These are phyloP conservation scores for Megastigmus dorsalis DNA, from an alignment of 2,888 invertebrate genomes.

Conservation along the genomic window DNA sequence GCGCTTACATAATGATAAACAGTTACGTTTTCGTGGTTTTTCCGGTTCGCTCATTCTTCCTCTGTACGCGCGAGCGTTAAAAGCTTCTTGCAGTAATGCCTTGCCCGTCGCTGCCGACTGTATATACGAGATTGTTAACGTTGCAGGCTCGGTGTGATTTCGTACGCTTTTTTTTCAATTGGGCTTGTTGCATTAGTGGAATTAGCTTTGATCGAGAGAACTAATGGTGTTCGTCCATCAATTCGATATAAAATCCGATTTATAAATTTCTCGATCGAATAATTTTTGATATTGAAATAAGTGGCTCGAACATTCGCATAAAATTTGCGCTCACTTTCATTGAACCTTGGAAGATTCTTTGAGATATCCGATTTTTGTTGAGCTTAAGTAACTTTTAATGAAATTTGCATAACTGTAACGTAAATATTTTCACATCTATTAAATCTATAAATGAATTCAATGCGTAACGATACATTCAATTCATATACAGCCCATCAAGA, in stretches of 20 bases:
- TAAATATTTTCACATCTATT: no score
- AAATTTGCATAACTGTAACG: no score
- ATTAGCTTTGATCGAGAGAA: background rate
- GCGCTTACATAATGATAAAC: slow-evolving; percentile 42
- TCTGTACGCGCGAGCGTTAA: background rate
- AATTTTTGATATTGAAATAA: no score
- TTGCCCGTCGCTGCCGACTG: background rate
- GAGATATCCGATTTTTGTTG: no score
- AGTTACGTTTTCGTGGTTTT: slow-evolving; percentile 44
- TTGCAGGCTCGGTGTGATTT: background rate
- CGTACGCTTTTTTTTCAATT: background rate
- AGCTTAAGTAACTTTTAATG: no score
- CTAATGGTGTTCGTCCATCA: slow-evolving; percentile 5
- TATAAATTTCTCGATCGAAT: no score
- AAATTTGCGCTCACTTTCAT: no score
- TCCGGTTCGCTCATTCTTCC: background rate
- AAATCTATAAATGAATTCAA: no score
- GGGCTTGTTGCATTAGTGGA: background rate
- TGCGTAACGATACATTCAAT: background rate
- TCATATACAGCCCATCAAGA: background rate
- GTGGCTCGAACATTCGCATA: no score
- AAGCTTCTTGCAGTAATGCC: background rate
- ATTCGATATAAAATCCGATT: background rate
- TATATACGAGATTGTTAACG: no score
- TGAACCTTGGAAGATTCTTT: no score